A percentile compares a stretch with the other conserved stretches of the same genome.
These are phyloP conservation scores for Elegia similella DNA, from an alignment of 2,888 invertebrate species.

Conservation along the genomic window DNA sequence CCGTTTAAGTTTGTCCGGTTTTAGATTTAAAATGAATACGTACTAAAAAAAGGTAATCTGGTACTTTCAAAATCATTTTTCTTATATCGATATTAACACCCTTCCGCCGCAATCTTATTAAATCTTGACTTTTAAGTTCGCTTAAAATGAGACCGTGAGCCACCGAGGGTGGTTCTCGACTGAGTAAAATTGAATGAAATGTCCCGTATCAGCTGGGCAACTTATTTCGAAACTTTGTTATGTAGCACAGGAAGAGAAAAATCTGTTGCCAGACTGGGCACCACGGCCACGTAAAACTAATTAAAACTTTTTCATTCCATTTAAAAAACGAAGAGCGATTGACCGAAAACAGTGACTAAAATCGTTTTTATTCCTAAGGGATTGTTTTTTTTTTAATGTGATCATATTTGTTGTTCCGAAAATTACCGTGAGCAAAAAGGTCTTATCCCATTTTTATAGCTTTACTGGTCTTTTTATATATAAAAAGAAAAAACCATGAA, in stretches of 20 bases:
- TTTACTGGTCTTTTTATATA: no score
- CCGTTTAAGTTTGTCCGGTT: neutral
- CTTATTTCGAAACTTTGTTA: neutral
- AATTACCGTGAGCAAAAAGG: no score
- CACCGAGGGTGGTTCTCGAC: neutral
- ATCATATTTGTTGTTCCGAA: no score
- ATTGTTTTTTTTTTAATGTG: no score
- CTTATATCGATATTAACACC: neutral
- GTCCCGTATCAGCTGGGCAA: neutral
- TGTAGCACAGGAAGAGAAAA: neutral
- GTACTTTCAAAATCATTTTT: neutral
- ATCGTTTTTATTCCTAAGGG: no score
- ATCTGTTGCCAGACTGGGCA: neutral
- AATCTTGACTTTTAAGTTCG: no score
- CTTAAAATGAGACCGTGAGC: neutral
- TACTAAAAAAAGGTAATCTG: neutral
- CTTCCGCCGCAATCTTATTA: neutral
- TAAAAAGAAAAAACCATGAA: no score
- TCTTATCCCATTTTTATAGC: no score
- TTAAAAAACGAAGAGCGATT: no score
- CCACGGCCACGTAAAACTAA: neutral
- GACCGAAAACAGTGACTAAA: no score
- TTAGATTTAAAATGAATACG: neutral
- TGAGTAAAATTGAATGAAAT: neutral
- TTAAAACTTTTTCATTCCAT: neutral